Evolutionary conservation across 2,888 invertebrate genomes (phyloP), one percentile per base, ranked within the genome.

Genomic region (Caenorhabditis afra): DNA sequence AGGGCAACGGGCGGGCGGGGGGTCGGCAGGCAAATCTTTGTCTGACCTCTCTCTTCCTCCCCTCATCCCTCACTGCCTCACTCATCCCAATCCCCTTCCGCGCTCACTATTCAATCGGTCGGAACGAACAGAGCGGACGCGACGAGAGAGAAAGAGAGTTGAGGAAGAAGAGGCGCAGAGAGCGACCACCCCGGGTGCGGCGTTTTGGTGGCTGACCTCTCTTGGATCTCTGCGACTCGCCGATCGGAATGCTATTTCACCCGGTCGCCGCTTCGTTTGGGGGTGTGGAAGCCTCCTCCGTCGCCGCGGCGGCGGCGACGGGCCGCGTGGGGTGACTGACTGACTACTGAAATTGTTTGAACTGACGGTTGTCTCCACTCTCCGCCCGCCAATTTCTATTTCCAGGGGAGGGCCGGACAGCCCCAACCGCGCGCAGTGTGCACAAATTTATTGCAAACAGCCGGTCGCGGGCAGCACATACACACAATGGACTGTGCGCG

Each of bases 301-400:
- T 7, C 29, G 3, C 29, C 29, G 3, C 29, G 4, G 29, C 29
- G 4, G 29, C 29, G 29, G 29, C 29, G 49, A 35, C 7, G 49
- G 37, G 61, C 23, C 18, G 23, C 10, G 23, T 29, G 29, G 35
- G 23, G n/a, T 7, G 50, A 37, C 14, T 7, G 22, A 39, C 16
- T 18, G 55, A 55, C 57, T 66, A 66, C 66, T 66, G 66, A 66
- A 66, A 66, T 66, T 66, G 66, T 66, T 66, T 66, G 65, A 65
- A 65, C 65, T 65, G 65, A 29, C 29, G 29, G 29, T 29, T 29
- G 41, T 49, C n/a, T 49, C 50, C 41, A 50, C 52, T 20, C 52
- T n/a, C 37, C 14, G 18, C 37, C 12, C 41, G 35, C 50, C 29
- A 59, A 5, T 59, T 59, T 59, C 41, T 50, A 62, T 37, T 55